A percentile compares a stretch with the other conserved stretches of the same genome.
These are phyloP conservation scores for Paracanthobrama guichenoti DNA, from an alignment of 2,113 vertebrate genomes.

Conservation along the genomic window DNA sequence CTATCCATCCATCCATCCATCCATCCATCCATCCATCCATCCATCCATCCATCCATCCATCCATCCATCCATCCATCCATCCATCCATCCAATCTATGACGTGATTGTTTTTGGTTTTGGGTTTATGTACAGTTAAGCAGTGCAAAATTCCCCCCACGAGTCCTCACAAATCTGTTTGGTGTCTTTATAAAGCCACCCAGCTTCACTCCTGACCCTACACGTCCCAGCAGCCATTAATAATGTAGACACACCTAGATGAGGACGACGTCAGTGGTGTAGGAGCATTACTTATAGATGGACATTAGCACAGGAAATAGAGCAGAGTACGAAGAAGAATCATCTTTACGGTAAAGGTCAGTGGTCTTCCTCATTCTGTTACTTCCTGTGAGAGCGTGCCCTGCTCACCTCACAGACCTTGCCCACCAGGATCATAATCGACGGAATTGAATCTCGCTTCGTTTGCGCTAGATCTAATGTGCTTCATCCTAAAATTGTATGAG, in stretches of 20 bases:
- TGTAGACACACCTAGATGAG: constrained; percentile 20
- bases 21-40: too few species aligned
- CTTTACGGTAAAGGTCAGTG: constrained; percentile 26
- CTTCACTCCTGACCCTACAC: constrained; percentile 24
- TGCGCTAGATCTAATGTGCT: constrained; percentile 6
- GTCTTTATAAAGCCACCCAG: constrained; percentile 25
- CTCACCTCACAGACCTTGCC: constrained; percentile 7
- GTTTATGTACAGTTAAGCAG: neutral
- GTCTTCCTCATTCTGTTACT: constrained; percentile 2
- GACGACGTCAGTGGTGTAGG: constrained; percentile 7
- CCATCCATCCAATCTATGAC: too few species aligned
- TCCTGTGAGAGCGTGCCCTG: constrained; percentile 17
- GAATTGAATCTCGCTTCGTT: neutral
- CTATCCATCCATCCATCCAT: too few species aligned
- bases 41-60: too few species aligned
- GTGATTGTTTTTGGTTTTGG: neutral
- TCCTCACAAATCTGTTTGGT: neutral
- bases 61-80: too few species aligned
- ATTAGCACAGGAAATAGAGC: constrained; percentile 41
- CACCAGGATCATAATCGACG: constrained; percentile 8
- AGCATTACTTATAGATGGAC: constrained; percentile 53
- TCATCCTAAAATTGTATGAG: constrained; percentile 1
- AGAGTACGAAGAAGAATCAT: neutral
- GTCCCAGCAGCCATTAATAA: constrained; percentile 35
- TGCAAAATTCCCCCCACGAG: neutral